A percentile compares a stretch with the other conserved stretches of the same genome.
These are phyloP conservation scores for Aspidiotus rigidus DNA, from an alignment of 2,888 invertebrate genomes.

Conservation along the genomic window DNA sequence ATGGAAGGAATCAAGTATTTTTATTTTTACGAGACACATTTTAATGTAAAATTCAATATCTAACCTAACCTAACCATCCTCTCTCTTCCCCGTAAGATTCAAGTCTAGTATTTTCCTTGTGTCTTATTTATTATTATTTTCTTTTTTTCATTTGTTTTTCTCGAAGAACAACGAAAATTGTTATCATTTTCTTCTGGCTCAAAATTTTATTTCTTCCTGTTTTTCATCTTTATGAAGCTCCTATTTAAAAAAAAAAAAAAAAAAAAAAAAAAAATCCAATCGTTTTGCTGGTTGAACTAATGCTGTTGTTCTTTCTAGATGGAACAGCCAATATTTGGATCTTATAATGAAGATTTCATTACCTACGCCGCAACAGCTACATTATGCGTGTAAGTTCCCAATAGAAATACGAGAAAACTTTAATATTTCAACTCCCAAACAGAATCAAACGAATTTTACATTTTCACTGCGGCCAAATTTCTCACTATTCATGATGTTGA, in stretches of 20 bases:
- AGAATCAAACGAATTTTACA: neutral
- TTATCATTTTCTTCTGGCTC: too few species aligned
- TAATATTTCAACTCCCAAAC: neutral
- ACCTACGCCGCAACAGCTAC: conserved; percentile 78
- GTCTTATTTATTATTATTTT: too few species aligned
- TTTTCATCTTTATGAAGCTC: neutral
- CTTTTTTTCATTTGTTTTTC: too few species aligned
- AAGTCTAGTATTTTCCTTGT: too few species aligned
- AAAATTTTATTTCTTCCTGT: neutral
- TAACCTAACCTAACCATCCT: too few species aligned
- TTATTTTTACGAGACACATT: too few species aligned
- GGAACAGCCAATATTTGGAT: conserved; percentile 61
- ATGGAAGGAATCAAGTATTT: too few species aligned
- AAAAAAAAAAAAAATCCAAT: too few species aligned
- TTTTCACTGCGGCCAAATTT: neutral
- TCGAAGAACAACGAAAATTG: too few species aligned
- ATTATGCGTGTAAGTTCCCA: conserved; percentile 58
- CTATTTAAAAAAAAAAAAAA: too few species aligned
- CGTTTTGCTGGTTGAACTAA: neutral
- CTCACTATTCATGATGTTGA: neutral
- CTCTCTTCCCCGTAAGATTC: too few species aligned
- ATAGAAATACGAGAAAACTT: conserved; percentile 36
- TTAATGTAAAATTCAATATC: too few species aligned
- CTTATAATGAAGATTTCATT: conserved; percentile 57
- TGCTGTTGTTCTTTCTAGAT: conserved; percentile 45